Conservation (phyloP, 2,113 vertebrate species). For the Nannospalax galili region DNA sequence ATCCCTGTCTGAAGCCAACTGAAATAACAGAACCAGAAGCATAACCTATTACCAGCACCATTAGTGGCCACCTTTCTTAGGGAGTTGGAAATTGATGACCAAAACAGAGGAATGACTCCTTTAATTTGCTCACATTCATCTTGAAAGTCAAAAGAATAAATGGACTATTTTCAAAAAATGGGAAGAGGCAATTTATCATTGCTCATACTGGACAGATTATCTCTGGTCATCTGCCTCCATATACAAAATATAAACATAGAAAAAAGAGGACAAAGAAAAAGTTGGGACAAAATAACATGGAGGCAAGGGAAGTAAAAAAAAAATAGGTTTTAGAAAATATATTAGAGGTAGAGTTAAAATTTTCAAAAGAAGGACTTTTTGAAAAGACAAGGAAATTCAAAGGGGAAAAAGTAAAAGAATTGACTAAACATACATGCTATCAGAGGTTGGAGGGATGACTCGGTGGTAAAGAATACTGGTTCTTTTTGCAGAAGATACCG, state of each 20-base stretch:
- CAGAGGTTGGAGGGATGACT: neutral
- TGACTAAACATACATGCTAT: neutral
- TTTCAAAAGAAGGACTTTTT: neutral
- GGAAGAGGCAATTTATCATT: slow-evolving; percentile 60
- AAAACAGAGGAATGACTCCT: slow-evolving; percentile 55
- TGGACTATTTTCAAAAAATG: slow-evolving; percentile 61
- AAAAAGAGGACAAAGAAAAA: neutral
- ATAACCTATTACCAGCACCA: slow-evolving; percentile 40
- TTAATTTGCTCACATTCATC: slow-evolving; percentile 73
- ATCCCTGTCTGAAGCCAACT: slow-evolving; percentile 41
- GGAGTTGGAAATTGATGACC: slow-evolving; percentile 59
- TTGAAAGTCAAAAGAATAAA: slow-evolving; percentile 63
- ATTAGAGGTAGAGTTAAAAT: neutral
- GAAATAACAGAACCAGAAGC: slow-evolving; percentile 52
- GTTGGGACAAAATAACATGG: neutral
- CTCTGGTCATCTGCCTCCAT: neutral
- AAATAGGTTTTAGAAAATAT: neutral
- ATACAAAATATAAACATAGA: neutral
- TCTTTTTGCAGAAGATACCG: too few relatives aligned
- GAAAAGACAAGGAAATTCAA: slow-evolving; percentile 15
- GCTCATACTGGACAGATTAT: slow-evolving; percentile 35
- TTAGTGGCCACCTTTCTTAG: slow-evolving; percentile 36
- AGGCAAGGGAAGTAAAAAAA: neutral
- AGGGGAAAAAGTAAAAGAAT: neutral
- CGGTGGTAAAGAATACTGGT: too few relatives aligned